phyloP scores from a whole-genome alignment of 1,140 invertebrate genomes.

The Drosophila jambulina region DNA sequence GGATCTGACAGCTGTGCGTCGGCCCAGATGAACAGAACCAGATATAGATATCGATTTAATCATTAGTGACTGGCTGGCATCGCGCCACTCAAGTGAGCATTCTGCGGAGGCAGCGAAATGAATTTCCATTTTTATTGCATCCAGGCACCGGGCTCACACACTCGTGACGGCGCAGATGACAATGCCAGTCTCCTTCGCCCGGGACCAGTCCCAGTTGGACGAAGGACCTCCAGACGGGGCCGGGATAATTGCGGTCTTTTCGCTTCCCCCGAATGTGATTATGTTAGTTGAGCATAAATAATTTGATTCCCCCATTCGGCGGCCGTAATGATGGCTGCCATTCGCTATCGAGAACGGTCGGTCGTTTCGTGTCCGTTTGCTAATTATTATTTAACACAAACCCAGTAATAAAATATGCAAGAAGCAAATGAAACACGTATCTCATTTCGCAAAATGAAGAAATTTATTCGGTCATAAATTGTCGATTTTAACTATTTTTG shows the following conservation, averaged over 20 bases:
- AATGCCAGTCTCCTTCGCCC: constrained; percentile 32
- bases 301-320: constrained; percentile 37
- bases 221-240: constrained; percentile 17
- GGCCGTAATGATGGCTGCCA: constrained; percentile 28
- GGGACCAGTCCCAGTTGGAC: constrained; percentile 19
- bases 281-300: constrained; percentile 56
- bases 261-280: constrained; percentile 41
- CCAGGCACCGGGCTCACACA: constrained; percentile 29
- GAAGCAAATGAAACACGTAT: constrained; percentile 20
- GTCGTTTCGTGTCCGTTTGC: constrained; percentile 10
- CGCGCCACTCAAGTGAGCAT: constrained; percentile 54
- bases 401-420: constrained; percentile 31
- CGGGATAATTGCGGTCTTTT: constrained; percentile 38
- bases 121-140: constrained; percentile 79
- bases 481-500: constrained; percentile 2
- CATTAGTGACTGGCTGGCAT: constrained; percentile 64
- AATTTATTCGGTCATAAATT: constrained; percentile 19
- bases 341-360: constrained; percentile 5
- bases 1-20: constrained; percentile 59
- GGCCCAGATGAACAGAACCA: constrained; percentile 39
- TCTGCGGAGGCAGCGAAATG: constrained; percentile 55
- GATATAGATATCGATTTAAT: constrained; percentile 80
- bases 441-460: background rate
- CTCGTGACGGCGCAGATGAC: constrained; percentile 19
- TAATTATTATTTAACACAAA: constrained; percentile 52